phyloP scores from a whole-genome alignment of 2,888 invertebrate species.

The Coenonympha glycerion region DNA sequence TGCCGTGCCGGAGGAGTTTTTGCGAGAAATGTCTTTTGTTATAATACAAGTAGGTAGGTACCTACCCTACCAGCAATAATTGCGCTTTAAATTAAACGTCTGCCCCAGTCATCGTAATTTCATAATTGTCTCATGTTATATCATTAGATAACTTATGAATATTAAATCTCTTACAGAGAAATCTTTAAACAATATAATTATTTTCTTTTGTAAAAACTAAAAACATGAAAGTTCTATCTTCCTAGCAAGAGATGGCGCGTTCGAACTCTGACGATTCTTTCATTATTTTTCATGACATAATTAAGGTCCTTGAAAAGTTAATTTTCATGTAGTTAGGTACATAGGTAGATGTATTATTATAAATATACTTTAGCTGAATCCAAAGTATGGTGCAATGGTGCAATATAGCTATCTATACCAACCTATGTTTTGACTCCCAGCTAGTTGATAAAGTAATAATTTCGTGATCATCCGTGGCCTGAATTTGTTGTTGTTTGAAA shows the following conservation, averaged over 20 bases:
- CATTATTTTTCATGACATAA: no score
- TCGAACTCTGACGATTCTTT: conserved; percentile 24
- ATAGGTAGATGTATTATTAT: no score
- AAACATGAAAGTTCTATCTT: no score
- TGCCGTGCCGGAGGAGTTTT: conserved; percentile 49
- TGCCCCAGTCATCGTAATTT: conserved; percentile 54
- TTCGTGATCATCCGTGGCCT: conserved; percentile 60
- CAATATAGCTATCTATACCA: no score
- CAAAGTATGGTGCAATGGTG: conserved; percentile 1
- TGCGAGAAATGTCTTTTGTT: conserved; percentile 59
- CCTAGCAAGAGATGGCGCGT: conserved; percentile 44
- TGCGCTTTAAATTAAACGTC: conserved; percentile 60
- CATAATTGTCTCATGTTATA: conserved; percentile 46
- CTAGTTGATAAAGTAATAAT: conserved; percentile 57
- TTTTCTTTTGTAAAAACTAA: no score
- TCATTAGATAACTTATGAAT: conserved; percentile 26
- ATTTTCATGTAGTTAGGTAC: no score
- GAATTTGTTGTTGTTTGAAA: conserved; percentile 57
- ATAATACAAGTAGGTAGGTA: conserved; percentile 49
- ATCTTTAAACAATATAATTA: no score
- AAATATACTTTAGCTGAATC: no score
- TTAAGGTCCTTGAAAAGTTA: no score
- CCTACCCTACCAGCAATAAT: conserved; percentile 51
- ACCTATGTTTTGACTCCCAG: conserved; percentile 32
- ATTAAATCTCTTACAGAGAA: conserved; percentile 4